Percentiles rank a stretch among this genome's conserved stretches.
Evolutionary conservation across 2,113 vertebrate species (phyloP).

Genomic region (Lophura nycthemera): DNA sequence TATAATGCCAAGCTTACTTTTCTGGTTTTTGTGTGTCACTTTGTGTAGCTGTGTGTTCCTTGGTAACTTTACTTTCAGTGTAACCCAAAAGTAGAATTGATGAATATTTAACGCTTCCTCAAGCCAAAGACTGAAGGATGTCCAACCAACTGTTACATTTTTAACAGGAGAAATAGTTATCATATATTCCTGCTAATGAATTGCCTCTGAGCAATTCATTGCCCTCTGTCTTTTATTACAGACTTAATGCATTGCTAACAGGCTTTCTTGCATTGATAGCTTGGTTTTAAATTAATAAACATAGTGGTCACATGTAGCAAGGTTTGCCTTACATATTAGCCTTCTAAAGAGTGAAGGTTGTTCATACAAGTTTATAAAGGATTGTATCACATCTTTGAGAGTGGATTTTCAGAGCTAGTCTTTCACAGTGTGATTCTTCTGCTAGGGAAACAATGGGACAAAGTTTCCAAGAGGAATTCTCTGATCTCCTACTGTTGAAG

Average conservation of each 20-base stretch:
- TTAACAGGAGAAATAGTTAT: slow-evolving; percentile 49
- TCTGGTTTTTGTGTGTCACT: background rate
- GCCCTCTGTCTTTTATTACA: slow-evolving; percentile 66
- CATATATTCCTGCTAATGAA: slow-evolving; percentile 23
- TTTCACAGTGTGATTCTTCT: background rate
- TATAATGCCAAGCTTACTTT: background rate
- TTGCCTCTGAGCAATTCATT: slow-evolving; percentile 19
- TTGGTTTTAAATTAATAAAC: slow-evolving; percentile 73
- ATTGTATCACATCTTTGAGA: background rate
- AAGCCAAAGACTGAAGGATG: background rate
- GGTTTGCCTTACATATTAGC: slow-evolving; percentile 64
- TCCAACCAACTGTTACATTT: slow-evolving; percentile 44
- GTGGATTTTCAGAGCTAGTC: background rate
- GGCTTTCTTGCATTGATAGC: slow-evolving; percentile 61
- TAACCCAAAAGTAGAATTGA: slow-evolving; percentile 25
- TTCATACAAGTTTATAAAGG: background rate
- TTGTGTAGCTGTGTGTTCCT: background rate
- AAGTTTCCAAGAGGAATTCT: slow-evolving; percentile 93
- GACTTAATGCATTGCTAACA: slow-evolving; percentile 52
- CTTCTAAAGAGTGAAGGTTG: slow-evolving; percentile 54
- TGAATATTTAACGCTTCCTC: slow-evolving; percentile 54
- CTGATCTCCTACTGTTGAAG: slow-evolving; percentile 91
- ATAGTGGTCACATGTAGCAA: slow-evolving; percentile 63
- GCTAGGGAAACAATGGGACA: slow-evolving; percentile 86
- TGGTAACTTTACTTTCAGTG: background rate